Evolutionary conservation across 1,140 invertebrate genomes (phyloP).

Genomic region (Phortica variegata): DNA sequence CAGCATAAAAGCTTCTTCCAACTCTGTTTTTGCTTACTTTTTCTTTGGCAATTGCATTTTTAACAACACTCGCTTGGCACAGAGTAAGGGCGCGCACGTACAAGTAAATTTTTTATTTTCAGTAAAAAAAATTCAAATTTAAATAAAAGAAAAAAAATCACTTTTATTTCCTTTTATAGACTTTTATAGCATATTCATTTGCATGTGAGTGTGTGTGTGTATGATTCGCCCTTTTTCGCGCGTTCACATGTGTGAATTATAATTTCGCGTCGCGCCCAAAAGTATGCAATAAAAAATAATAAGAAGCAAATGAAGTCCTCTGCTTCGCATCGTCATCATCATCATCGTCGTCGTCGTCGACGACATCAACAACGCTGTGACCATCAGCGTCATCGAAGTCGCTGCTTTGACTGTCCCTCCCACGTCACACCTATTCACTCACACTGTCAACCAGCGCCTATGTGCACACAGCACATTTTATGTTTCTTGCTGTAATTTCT

Average conservation of each 20-base stretch:
- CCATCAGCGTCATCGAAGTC: slow-evolving; percentile 26
- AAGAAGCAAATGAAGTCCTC: slow-evolving; percentile 44
- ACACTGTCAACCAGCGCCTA: background rate
- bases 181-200: no score
- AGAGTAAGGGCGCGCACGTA: no score
- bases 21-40: slow-evolving; percentile 34
- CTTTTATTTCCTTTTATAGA: no score
- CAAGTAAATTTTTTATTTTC: no score
- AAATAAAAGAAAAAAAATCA: no score
- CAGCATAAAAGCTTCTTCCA: slow-evolving; percentile 7
- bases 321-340: slow-evolving; percentile 31
- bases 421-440: background rate
- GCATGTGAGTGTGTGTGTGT: no score
- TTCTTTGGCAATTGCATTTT: slow-evolving; percentile 54
- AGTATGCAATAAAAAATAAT: slow-evolving; percentile 41
- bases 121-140: no score
- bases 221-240: slow-evolving; percentile 1
- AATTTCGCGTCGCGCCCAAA: slow-evolving; percentile 50
- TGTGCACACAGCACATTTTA: background rate
- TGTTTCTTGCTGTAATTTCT: background rate
- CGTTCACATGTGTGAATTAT: slow-evolving; percentile 52
- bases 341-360: slow-evolving; percentile 12
- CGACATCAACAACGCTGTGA: background rate
- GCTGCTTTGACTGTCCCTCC: slow-evolving; percentile 1
- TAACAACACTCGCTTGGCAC: slow-evolving; percentile 8